phyloP scores from a whole-genome alignment of 92 coral and sea anemone species.

The Zoanthus solanderi region DNA sequence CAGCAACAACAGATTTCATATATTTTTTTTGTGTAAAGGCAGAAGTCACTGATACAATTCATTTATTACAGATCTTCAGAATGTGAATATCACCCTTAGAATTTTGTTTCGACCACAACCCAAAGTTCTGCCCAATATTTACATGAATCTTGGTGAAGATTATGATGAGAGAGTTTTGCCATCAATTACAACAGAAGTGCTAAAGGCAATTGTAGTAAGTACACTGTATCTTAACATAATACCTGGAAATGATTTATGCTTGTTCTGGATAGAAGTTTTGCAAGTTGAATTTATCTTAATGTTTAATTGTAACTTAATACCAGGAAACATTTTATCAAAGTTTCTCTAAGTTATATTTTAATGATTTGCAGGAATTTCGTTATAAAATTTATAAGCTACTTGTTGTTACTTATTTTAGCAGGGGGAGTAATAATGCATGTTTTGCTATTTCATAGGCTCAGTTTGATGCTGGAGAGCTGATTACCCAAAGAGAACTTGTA shows the following conservation, averaged over 20 bases:
- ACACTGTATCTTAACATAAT: background rate
- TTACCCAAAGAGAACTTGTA: slow-evolving; percentile 99
- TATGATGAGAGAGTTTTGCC: slow-evolving; percentile 99
- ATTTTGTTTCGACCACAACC: slow-evolving; percentile 96
- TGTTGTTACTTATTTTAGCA: background rate
- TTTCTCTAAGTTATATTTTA: too few species aligned
- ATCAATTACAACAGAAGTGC: slow-evolving; percentile 96
- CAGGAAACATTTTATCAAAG: too few species aligned
- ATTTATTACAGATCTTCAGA: slow-evolving; percentile 82
- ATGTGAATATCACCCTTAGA: slow-evolving; percentile 96
- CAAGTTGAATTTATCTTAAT: too few species aligned
- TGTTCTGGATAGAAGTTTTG: too few species aligned
- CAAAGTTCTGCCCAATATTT: slow-evolving; percentile 88
- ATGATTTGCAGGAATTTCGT: background rate
- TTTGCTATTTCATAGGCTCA: slow-evolving; percentile 75
- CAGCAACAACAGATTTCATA: background rate
- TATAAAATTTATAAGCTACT: background rate
- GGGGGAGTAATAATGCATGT: background rate
- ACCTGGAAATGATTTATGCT: too few species aligned
- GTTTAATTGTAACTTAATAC: too few species aligned
- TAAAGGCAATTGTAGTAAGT: slow-evolving; percentile 98
- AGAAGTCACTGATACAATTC: background rate
- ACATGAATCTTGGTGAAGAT: slow-evolving; percentile 98
- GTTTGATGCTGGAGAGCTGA: slow-evolving; percentile 99
- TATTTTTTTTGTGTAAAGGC: background rate